Base-by-base conservation (phyloP, 2,113 vertebrate genomes). In the Leiothrix lutea region DNA sequence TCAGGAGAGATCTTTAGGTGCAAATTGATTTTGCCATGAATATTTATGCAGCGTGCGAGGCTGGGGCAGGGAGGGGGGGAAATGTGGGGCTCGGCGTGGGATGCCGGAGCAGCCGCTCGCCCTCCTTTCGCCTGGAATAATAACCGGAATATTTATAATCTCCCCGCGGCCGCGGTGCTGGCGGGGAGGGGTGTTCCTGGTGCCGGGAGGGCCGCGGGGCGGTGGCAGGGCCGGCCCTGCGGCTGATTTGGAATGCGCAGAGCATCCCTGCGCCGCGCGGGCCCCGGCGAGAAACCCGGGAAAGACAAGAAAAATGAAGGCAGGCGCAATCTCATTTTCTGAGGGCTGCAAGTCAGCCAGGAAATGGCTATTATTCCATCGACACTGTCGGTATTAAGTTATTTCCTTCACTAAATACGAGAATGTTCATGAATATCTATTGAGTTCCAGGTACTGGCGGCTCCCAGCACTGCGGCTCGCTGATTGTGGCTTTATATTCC, bases 351-450 rank as follows among this genome's bases (percentile, higher is more conserved):
- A 99, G 99, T 99, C 99, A 99, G 99, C 98, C 99, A 99, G 99
- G 99, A 99, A 99, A 99, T 98, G 98, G 99, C 99, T 98, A 99
- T 99, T 99, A 99, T 99, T 99, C 99, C 99, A 98, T 98, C 98
- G 98, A 98, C 98, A 98, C 99, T 99, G 99, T 99, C 99, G 98
- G 99, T 98, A 99, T 99, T 99, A 99, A 99, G 99, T 99, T 99
- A 99, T 99, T 99, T 99, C 99, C 99, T 99, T 99, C 99, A 99
- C 99, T 99, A 99, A 99, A 99, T 99, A 99, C 99, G 98, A 98
- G 99, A 99, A 99, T 98, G 98, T 99, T 99, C 99, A 99, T 99
- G 99, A 99, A 99, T 99, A 99, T 99, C 99, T 99, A 99, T 99
- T 98, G 99, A 99, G 99, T 99, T 98, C 98, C 99, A 99, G 99